Conservation (phyloP, 2,113 vertebrate genomes). For the Benitochromis conjunctus region DNA sequence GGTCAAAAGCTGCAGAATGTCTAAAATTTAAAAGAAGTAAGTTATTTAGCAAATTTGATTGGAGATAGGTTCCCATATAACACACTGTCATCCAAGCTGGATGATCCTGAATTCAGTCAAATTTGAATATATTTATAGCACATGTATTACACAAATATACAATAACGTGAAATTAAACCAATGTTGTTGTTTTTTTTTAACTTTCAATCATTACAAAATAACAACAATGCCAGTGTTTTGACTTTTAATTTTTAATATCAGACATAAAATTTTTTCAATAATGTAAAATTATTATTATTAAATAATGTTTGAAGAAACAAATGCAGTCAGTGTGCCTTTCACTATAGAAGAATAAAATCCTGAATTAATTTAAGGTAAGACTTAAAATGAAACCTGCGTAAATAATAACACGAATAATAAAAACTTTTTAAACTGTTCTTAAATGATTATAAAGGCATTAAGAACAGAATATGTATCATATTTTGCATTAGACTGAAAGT, state of each 20-base stretch:
- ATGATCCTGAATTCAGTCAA: neutral
- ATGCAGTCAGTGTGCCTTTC: neutral
- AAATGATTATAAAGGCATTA: neutral
- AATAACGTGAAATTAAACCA: neutral
- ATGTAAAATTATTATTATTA: neutral
- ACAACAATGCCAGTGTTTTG: neutral
- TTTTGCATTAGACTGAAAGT: neutral
- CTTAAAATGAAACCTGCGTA: neutral
- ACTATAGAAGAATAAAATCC: neutral
- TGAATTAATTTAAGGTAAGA: neutral
- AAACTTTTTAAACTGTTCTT: neutral
- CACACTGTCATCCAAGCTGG: neutral
- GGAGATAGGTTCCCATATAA: too few relatives aligned
- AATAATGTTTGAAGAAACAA: neutral
- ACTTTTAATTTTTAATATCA: neutral
- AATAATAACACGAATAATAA: neutral
- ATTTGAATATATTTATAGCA: neutral
- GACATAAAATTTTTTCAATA: neutral
- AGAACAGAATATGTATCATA: neutral
- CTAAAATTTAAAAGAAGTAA: neutral
- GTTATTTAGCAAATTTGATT: neutral
- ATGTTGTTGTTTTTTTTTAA: neutral
- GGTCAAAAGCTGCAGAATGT: slow-evolving; percentile 72
- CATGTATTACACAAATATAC: neutral
- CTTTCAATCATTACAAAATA: neutral